phyloP scores from a whole-genome alignment of 1,140 invertebrate genomes.

The Temnothorax longispinosus region DNA sequence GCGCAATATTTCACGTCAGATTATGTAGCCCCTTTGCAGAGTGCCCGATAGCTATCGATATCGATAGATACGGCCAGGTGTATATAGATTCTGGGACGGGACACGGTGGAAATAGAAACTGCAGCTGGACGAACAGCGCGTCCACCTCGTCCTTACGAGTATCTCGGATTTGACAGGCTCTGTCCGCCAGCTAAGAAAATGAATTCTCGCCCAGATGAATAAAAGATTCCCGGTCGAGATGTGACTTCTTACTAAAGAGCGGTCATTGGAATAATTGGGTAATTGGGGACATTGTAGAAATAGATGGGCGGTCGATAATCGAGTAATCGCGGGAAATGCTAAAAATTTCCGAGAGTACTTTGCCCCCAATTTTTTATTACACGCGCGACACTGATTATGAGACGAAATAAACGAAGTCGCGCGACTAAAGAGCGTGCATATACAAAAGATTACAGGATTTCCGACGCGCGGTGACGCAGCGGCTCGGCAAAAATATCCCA shows the following conservation, averaged over 20 bases:
- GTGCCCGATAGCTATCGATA: constrained; percentile 64
- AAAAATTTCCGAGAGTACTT: neutral
- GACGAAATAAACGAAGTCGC: neutral
- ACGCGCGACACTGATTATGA: neutral
- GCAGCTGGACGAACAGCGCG: constrained; percentile 54
- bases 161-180: neutral
- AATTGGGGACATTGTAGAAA: neutral
- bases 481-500: constrained; percentile 18
- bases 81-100: constrained; percentile 39
- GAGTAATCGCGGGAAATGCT: neutral
- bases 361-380: neutral
- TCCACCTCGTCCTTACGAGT: neutral
- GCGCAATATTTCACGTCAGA: constrained; percentile 74
- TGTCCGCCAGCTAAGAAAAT: neutral
- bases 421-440: neutral
- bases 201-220: neutral
- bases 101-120: constrained; percentile 64
- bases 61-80: constrained; percentile 59
- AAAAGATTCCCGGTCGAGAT: neutral
- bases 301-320: neutral
- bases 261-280: neutral
- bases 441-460: constrained; percentile 18
- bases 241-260: neutral
- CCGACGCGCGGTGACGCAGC: neutral
- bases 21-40: constrained; percentile 68